phyloP scores from a whole-genome alignment of 2,797 vertebrate genomes.

The Myotis findleyi region DNA sequence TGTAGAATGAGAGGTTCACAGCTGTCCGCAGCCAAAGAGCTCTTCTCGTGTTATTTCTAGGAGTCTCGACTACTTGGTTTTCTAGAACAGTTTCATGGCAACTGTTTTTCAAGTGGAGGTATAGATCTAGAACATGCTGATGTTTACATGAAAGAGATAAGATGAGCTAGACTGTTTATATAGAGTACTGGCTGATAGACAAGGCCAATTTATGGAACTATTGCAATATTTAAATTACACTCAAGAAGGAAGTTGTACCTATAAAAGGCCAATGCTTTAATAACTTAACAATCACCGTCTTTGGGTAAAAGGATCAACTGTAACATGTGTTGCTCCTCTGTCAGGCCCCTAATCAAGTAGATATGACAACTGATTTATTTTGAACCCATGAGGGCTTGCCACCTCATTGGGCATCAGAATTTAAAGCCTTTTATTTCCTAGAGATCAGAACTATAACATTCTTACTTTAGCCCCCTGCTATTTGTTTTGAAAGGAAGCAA shows the following conservation, averaged over 20 bases:
- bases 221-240: conserved; percentile 91
- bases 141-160: conserved; percentile 95
- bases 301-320: conserved; percentile 85
- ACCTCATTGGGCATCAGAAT: conserved; percentile 93
- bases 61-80: conserved; percentile 66
- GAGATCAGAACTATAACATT: conserved; percentile 91
- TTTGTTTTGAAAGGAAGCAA: conserved; percentile 90
- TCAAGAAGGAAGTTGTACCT: conserved; percentile 88
- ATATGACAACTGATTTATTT: conserved; percentile 91
- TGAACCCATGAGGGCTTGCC: conserved; percentile 91
- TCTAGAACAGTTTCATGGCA: conserved; percentile 85
- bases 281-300: conserved; percentile 91
- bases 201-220: conserved; percentile 92
- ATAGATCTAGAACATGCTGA: conserved; percentile 92
- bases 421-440: conserved; percentile 93
- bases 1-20: conserved; percentile 74
- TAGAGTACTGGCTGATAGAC: conserved; percentile 93
- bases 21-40: conserved; percentile 67
- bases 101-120: conserved; percentile 88
- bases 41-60: conserved; percentile 38
- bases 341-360: conserved; percentile 84
- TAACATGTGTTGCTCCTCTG: conserved; percentile 86
- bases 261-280: conserved; percentile 88
- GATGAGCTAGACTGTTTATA: conserved; percentile 94
- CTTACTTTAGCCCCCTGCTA: conserved; percentile 90